phyloP scores from a whole-genome alignment of 2,888 invertebrate genomes.

The Chloroclystis v-ata region DNA sequence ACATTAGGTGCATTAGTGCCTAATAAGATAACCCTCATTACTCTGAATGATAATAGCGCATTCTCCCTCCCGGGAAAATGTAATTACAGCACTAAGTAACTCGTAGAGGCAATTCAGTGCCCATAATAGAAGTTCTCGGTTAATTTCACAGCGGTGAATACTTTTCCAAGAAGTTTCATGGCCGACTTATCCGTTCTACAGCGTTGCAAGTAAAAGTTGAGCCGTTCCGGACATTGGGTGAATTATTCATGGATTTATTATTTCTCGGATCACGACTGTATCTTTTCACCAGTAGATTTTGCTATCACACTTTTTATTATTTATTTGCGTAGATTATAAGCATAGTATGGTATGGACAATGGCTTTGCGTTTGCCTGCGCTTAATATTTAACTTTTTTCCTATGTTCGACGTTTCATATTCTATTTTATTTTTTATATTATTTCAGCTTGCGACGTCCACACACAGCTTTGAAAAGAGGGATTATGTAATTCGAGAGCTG shows the following conservation, averaged over 20 bases:
- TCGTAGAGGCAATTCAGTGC: not conserved
- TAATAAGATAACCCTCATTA: constrained; percentile 4
- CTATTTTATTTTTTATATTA: constrained; percentile 6
- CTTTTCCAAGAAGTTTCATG: constrained; percentile 24
- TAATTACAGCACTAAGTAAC: constrained; percentile 7
- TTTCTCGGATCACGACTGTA: constrained; percentile 52
- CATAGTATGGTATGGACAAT: constrained; percentile 39
- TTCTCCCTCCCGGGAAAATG: not conserved
- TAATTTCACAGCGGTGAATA: constrained; percentile 22
- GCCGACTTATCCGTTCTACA: constrained; percentile 14
- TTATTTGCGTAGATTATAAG: constrained; percentile 31
- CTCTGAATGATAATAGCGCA: not conserved
- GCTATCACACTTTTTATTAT: constrained; percentile 29
- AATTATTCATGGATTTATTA: constrained; percentile 61
- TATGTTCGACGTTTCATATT: too few relatives aligned
- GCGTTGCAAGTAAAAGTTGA: constrained; percentile 52
- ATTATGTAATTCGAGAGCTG: constrained; percentile 94
- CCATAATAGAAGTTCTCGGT: constrained; percentile 13
- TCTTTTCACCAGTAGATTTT: constrained; percentile 36
- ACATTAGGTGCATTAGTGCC: not conserved
- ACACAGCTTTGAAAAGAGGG: constrained; percentile 89
- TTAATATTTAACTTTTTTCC: constrained; percentile 17
- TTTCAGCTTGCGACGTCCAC: constrained; percentile 72
- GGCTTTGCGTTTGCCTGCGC: constrained; percentile 29
- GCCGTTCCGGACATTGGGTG: constrained; percentile 47